These are phyloP conservation scores for Rhombomys opimus DNA, from an alignment of 2,113 vertebrate genomes.

Conservation along the genomic window DNA sequence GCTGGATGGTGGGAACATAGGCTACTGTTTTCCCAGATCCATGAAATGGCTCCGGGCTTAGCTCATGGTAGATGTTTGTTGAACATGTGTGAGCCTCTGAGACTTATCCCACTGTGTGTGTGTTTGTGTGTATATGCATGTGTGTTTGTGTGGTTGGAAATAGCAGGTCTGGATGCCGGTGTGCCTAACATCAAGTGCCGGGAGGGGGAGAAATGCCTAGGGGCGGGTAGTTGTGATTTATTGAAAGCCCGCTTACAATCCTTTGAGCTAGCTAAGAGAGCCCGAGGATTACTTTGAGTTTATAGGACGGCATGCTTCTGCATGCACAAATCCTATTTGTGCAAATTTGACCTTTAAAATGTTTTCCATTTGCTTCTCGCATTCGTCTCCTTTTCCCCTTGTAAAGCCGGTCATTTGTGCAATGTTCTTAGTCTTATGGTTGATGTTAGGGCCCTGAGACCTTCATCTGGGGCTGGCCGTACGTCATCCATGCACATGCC, in stretches of 20 bases:
- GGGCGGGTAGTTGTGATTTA: constrained; percentile 39
- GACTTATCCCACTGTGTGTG: not conserved
- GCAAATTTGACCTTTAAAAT: constrained; percentile 85
- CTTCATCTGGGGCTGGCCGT: not conserved
- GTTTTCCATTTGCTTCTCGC: constrained; percentile 55
- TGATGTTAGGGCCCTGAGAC: not conserved
- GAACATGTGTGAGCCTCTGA: not conserved
- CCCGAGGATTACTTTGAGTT: constrained; percentile 75
- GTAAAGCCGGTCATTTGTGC: constrained; percentile 47
- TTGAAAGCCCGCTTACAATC: constrained; percentile 68
- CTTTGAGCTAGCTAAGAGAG: constrained; percentile 63
- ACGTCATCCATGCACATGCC: not conserved
- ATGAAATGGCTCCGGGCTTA: not conserved
- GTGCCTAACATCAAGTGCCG: not conserved
- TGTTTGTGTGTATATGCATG: not conserved
- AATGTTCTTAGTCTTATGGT: not conserved
- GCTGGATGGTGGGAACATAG: not conserved
- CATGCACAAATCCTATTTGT: constrained; percentile 80
- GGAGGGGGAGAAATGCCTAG: not conserved
- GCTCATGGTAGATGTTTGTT: not conserved
- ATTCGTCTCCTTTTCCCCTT: not conserved
- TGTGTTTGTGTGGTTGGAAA: not conserved
- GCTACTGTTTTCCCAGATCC: not conserved
- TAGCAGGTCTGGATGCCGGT: not conserved
- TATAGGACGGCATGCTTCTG: constrained; percentile 74